Base-by-base conservation (phyloP, 1,140 invertebrate species). In the Pygmarrhopalites habei region DNA sequence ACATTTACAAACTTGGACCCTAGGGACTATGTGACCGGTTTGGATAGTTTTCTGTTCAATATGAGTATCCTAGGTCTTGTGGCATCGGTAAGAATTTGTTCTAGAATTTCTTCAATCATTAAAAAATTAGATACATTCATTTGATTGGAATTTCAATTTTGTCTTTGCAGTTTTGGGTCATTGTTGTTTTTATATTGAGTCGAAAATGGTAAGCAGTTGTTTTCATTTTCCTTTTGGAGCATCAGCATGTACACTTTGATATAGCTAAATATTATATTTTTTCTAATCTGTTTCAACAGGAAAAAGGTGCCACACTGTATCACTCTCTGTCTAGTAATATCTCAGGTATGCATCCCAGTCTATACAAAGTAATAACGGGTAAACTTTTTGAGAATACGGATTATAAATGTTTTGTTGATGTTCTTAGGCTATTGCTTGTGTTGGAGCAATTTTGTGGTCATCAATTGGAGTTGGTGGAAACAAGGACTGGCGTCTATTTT, bases 31-130 rank as follows among this genome's bases (percentile, higher is more conserved):
- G 78, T 89, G 5, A 79, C 82, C 59, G 81, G 92, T 67, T 74
- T 95, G n/a, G 82, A 86, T 72, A 75, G 78, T 19, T 93, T 91
- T 71, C 85, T 88, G 1, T 86, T 92, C 64, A 89, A 93, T 73
- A 80, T 92, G 21, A 90, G 89, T 66, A 83, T 92, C 32, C 79
- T 88, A 2, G 85, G 89, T 12, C 75, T 86, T 1, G 74, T 88
- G 15, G 86, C 86, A 60, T 85, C 84, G 66, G 73, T 84, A 74
- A 77, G 79, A 80, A 29, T n/a, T n/a, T n/a, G n/a, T n/a, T n/a
- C n/a, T n/a, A n/a, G 28, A 39, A 15, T 35, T 35, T 35, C 32
- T 15, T 35, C 32, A 35, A 35, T 7, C 15, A 35, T 7, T 35
- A 35, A 35, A 15, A 35, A 35, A n/a, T n/a, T 35, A 35, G 32